Evolutionary conservation across 2,113 vertebrate genomes (phyloP).

Genomic region (Hystrix cristata): DNA sequence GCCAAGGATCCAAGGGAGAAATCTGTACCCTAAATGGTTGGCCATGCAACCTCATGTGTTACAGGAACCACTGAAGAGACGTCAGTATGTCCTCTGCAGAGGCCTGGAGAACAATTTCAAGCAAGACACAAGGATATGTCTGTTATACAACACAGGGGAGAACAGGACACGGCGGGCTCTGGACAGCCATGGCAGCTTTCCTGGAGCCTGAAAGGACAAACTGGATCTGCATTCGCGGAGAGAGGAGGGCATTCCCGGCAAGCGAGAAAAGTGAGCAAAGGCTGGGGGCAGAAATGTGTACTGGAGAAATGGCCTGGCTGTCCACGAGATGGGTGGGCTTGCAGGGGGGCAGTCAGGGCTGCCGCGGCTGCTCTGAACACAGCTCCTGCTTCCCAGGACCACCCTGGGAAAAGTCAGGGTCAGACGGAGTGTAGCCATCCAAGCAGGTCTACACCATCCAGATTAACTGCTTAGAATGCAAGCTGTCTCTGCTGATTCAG

Average conservation of each 20-base stretch:
- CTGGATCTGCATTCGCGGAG: neutral
- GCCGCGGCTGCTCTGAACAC: neutral
- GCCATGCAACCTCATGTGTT: neutral
- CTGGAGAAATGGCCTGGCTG: neutral
- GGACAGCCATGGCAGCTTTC: neutral
- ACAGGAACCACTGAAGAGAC: neutral
- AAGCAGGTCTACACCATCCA: neutral
- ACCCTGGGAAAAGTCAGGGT: neutral
- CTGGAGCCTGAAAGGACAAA: neutral
- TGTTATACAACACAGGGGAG: neutral
- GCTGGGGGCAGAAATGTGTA: neutral
- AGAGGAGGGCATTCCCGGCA: neutral
- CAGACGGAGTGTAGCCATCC: neutral
- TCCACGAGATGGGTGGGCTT: neutral
- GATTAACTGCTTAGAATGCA: conserved; percentile 42
- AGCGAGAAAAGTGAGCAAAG: neutral
- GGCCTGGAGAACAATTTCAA: neutral
- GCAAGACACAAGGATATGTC: neutral
- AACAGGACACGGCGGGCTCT: neutral
- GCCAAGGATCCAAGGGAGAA: neutral
- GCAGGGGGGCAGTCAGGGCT: neutral
- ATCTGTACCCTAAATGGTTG: rapidly evolving
- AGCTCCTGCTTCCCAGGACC: neutral
- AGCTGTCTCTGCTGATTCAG: conserved; percentile 51
- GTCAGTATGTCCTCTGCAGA: neutral